Evolutionary conservation across 2,888 invertebrate genomes (phyloP).

Genomic region (Hypolimnas misippus): DNA sequence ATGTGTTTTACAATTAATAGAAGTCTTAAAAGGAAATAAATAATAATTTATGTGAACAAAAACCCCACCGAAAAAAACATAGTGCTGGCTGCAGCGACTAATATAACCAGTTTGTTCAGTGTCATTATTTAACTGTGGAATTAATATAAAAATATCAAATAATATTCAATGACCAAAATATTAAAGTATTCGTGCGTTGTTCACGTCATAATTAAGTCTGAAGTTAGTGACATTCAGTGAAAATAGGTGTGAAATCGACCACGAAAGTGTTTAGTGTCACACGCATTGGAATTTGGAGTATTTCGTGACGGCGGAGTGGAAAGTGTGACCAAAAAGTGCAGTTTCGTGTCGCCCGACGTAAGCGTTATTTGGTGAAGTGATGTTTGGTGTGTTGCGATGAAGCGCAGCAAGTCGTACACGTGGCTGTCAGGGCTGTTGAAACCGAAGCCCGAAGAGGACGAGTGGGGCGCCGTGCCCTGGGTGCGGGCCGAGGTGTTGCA

Average conservation of each 20-base stretch:
- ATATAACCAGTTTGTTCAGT: conserved; percentile 22
- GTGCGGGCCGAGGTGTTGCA: conserved; percentile 66
- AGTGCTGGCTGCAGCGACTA: conserved; percentile 10
- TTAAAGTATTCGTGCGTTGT: not conserved
- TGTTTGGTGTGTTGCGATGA: conserved; percentile 55
- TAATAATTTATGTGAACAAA: not conserved
- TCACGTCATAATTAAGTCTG: not conserved
- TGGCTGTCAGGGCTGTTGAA: conserved; percentile 78
- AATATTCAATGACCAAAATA: not conserved
- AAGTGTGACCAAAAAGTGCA: conserved; percentile 2
- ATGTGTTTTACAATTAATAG: conserved; percentile 24
- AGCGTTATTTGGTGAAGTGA: conserved; percentile 21
- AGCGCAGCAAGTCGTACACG: conserved; percentile 78
- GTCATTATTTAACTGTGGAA: conserved; percentile 23
- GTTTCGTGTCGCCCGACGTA: not conserved
- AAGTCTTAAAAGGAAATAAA: conserved; percentile 9
- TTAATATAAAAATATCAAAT: conserved; percentile 2
- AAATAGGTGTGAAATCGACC: not conserved
- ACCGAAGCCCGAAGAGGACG: conserved; percentile 58
- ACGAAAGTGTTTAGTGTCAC: not conserved
- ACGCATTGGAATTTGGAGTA: not conserved
- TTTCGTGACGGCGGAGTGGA: not conserved
- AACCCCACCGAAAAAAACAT: conserved; percentile 5
- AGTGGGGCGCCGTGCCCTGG: conserved; percentile 76
- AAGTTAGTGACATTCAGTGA: not conserved